phyloP scores from a whole-genome alignment of 2,888 invertebrate species.

The Caenorhabditis japonica region DNA sequence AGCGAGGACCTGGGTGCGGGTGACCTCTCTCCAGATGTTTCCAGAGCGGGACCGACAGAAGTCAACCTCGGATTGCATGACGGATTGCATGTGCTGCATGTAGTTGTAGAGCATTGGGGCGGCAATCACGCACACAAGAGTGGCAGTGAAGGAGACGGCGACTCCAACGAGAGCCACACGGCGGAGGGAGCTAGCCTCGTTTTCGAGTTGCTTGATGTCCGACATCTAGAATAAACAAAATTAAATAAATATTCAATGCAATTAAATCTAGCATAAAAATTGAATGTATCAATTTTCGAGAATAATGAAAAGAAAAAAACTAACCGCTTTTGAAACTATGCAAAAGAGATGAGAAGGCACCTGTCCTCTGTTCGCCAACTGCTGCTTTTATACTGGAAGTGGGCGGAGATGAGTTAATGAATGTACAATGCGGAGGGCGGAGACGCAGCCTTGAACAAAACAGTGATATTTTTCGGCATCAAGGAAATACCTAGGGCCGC shows the following conservation, averaged over 20 bases:
- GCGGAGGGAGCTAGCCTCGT: conserved; percentile 63
- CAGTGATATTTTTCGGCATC: conserved; percentile 40
- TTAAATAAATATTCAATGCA: background rate
- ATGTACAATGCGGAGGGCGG: conserved; percentile 36
- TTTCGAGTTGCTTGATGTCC: conserved; percentile 60
- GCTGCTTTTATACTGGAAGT: conserved; percentile 40
- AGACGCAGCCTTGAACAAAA: conserved; percentile 23
- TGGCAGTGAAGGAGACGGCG: conserved; percentile 64
- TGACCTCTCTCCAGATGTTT: conserved; percentile 69
- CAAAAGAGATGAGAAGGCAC: conserved; percentile 14
- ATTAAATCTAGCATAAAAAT: background rate
- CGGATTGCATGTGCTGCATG: conserved; percentile 72
- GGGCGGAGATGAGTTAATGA: conserved; percentile 47
- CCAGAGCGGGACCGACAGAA: conserved; percentile 68
- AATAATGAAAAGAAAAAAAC: conserved; percentile 5
- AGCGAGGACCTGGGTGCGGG: conserved; percentile 68
- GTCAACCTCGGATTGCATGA: conserved; percentile 64
- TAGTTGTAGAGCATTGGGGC: conserved; percentile 72
- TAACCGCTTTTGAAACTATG: background rate
- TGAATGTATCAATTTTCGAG: no score
- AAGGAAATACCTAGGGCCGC: conserved; percentile 29
- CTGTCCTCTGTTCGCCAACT: conserved; percentile 6
- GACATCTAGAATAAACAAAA: conserved; percentile 32
- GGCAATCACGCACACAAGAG: conserved; percentile 63
- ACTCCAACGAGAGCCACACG: conserved; percentile 67